Evolutionary conservation across 2,888 invertebrate species (phyloP), one percentile per base, ranked within the genome.

Genomic region (Bellardia bayeri): DNA sequence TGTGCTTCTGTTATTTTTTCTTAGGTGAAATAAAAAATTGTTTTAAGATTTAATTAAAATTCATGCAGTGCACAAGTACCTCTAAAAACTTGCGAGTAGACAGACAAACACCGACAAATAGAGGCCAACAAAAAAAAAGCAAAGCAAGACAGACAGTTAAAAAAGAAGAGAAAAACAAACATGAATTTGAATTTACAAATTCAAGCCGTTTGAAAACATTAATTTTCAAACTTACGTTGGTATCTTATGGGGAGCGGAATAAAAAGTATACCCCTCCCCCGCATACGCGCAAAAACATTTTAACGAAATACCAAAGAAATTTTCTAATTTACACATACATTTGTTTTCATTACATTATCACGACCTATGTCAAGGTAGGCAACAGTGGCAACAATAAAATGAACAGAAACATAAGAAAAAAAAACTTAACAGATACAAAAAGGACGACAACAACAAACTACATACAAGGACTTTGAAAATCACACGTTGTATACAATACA

Each of bases 291-390:
- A 16, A 58, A 30, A 2, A 56, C 8, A 40, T 40, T 40, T 64
- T 7, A 13, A 37, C 42, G 6, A 68, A 75, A 33, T 16, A 6
- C 8, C 40, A 56, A 71, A 76, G 49, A 56, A 66, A 63, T 72
- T 72, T 72, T 69, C 63, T 69, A 82, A 83, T 86, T 81, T 83
- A 76, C 40, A 78, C 78, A 71, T 40, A 72, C 80, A 87, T 83
- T 83, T 83, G 66, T 87, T 83, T 76, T 76, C 80, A 76, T 87
- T 87, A 76, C 71, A 76, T 74, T 83, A 83, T 51, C 84, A 68
- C 72, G 87, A 87, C 87, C 84, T 84, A 87, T 68, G 87, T 87
- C 87, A 84, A 87, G 87, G 87, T 84, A 87, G 80, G 85, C 61
- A 88, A 74, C 33, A 64, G 51, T 14, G 42, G 33, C 3, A 69